Percentiles rank a stretch among this genome's conserved stretches.
Evolutionary conservation across 2,113 vertebrate species (phyloP).

Genomic region (Riparia riparia): DNA sequence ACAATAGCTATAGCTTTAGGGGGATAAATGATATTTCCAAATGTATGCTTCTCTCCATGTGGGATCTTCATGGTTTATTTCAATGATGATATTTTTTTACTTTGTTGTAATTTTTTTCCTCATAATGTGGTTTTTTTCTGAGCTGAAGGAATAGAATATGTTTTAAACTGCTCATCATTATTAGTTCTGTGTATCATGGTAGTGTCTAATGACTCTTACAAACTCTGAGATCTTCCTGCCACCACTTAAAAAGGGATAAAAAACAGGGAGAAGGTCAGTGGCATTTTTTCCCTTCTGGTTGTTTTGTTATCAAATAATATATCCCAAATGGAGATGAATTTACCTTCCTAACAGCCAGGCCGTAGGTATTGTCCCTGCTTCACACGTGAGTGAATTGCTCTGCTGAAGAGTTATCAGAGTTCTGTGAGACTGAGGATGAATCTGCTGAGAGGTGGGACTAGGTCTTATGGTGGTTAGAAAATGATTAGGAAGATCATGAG

Average conservation of each 20-base stretch:
- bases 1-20: not conserved
- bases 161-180: too few species aligned
- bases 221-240: too few species aligned
- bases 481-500: not conserved
- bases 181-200: too few species aligned
- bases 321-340: not conserved
- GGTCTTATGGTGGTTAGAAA: not conserved
- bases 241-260: too few species aligned
- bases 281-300: not conserved
- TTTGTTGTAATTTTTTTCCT: not conserved
- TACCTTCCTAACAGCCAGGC: not conserved
- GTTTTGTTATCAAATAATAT: not conserved
- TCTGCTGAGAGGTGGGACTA: not conserved
- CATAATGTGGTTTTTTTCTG: too few species aligned
- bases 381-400: not conserved
- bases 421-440: not conserved
- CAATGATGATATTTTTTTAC: not conserved
- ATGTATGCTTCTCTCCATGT: not conserved
- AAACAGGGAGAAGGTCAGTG: not conserved
- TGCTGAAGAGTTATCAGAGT: not conserved
- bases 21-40: not conserved
- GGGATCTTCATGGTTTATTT: not conserved
- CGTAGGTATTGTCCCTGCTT: not conserved
- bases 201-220: too few species aligned
- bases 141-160: too few species aligned